Evolutionary conservation across 2,113 vertebrate genomes (phyloP), one percentile per base, ranked within the genome.

Genomic region (Lanius ludovicianus): DNA sequence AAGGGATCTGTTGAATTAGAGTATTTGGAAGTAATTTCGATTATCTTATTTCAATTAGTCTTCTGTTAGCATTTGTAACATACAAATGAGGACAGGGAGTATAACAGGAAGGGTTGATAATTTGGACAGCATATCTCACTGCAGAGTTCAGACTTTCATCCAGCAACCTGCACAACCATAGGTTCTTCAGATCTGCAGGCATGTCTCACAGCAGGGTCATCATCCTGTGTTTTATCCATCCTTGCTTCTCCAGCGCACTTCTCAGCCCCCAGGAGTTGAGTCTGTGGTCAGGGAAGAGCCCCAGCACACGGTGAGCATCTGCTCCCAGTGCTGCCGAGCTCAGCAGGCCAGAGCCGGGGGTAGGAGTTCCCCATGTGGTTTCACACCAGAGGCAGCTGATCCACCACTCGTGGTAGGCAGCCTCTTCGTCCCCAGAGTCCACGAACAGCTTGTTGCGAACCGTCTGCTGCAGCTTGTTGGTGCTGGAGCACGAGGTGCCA

Each of bases 231-330:
- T 86, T 89, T 37, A 39, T 41, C 65, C 28, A 37, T 42, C 28
- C 28, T 41, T 1, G 1, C 46, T 76, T 64, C 71, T 69, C 46
- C 80, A 57, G 50, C 5, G 0, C n/a, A 9, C 46, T 23, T 55
- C 87, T 87, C 20, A 1, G 50, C 31, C 9, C 28, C 18, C 17
- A 5, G 44, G 0, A 44, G 49, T 62, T 0, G 0, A 30, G 41
- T 39, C 59, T 79, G 37, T 28, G 1, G 55, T 28, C 7, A 1
- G 28, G 39, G 42, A 84, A 9, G 10, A 49, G 39, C 69, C 59
- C 44, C 23, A 22, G 64, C 11, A 3, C 50, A 6, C 0, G 0
- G 6, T 23, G 64, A 47, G 55, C 49, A 6, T 56, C 64, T 71
- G 44, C 67, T 86, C 44, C 67, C 47, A 4, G 44, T 3, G 1